Evolutionary conservation across 2,113 vertebrate genomes (phyloP).

Genomic region (Scolopax mira): DNA sequence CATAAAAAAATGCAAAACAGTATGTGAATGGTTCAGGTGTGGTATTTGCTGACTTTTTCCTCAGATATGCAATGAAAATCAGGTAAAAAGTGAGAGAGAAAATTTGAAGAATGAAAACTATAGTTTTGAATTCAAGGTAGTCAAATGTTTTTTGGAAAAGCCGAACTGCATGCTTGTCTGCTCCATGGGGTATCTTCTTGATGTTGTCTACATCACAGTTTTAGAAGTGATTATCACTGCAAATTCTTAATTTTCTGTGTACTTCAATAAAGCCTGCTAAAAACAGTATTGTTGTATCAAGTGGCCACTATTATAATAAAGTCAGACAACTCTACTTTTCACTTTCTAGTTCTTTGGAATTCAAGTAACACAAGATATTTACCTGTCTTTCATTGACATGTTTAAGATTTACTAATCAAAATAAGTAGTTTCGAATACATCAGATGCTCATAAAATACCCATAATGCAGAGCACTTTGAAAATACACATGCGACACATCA

Average conservation of each 20-base stretch:
- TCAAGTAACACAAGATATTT: background rate
- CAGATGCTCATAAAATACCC: background rate
- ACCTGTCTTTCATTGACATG: background rate
- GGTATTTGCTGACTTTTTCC: background rate
- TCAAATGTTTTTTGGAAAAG: background rate
- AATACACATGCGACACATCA: background rate
- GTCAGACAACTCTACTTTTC: background rate
- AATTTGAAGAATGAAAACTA: background rate
- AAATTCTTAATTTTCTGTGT: background rate
- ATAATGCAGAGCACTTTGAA: background rate
- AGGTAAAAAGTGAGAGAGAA: background rate
- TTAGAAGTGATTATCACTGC: background rate
- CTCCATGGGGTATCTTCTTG: background rate
- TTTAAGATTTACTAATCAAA: background rate
- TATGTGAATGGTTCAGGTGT: background rate
- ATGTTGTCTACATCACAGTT: background rate
- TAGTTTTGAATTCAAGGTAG: background rate
- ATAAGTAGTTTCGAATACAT: background rate
- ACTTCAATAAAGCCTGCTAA: background rate
- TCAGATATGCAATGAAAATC: background rate
- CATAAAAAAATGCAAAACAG: background rate
- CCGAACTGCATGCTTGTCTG: background rate
- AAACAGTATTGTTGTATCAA: background rate
- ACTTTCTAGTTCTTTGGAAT: background rate
- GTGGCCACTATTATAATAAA: background rate